Evolutionary conservation across 1,140 invertebrate genomes (phyloP).

Genomic region (Anastrepha obliqua): DNA sequence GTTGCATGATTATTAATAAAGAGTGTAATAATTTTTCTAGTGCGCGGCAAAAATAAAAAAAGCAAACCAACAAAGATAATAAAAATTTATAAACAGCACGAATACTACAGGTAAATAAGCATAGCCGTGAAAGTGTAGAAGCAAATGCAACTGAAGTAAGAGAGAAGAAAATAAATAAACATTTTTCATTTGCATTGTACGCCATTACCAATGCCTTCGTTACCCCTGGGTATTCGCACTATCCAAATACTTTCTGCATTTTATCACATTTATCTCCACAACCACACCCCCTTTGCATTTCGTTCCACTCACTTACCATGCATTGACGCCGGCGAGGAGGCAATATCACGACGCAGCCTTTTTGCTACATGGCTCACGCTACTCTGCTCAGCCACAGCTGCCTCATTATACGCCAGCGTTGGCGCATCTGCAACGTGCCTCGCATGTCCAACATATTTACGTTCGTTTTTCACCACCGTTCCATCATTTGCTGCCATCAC

Average conservation of each 20-base stretch:
- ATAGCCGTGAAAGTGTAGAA: background rate
- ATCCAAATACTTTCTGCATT: background rate
- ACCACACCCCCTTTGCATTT: background rate
- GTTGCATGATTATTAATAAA: constrained; percentile 25
- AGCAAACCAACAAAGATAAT: background rate
- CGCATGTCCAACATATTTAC: constrained; percentile 41
- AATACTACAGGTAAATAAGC: constrained; percentile 6
- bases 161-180: constrained; percentile 30
- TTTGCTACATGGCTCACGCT: background rate
- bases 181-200: constrained; percentile 34
- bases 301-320: constrained; percentile 55
- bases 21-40: background rate
- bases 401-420: background rate
- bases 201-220: constrained; percentile 19
- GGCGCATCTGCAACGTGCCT: constrained; percentile 17
- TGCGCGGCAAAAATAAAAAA: background rate
- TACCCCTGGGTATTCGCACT: background rate
- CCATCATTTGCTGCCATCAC: background rate
- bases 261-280: background rate
- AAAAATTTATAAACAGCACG: background rate
- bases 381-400: background rate
- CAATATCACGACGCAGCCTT: constrained; percentile 53
- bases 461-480: constrained; percentile 53
- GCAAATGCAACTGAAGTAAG: background rate
- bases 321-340: constrained; percentile 57